phyloP scores from a whole-genome alignment of 2,113 vertebrate species.

The Cynopterus brachyotis region DNA sequence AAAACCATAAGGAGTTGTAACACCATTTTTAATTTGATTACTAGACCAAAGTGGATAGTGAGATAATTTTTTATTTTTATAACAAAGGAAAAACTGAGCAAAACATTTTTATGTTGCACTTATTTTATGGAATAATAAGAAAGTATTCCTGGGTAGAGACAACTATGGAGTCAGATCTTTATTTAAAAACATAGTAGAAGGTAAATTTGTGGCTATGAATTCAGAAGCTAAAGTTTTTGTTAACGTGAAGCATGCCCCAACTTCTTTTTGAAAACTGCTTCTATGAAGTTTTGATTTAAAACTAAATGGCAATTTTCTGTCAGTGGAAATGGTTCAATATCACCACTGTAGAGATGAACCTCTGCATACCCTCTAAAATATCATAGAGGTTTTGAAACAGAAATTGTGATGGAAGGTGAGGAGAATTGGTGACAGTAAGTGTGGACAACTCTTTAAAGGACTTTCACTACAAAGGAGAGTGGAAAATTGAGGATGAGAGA shows the following conservation, averaged over 20 bases:
- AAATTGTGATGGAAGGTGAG: conserved; percentile 84
- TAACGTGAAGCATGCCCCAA: conserved; percentile 82
- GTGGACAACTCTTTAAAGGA: neutral
- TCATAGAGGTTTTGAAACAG: conserved; percentile 83
- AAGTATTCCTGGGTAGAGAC: conserved; percentile 88
- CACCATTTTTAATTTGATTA: conserved; percentile 78
- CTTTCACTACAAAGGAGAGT: neutral
- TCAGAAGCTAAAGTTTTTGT: conserved; percentile 91
- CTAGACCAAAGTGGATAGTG: conserved; percentile 88
- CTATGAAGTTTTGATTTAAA: conserved; percentile 87
- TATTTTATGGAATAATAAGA: conserved; percentile 90
- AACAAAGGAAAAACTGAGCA: conserved; percentile 87
- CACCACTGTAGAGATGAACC: conserved; percentile 85
- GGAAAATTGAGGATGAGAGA: neutral
- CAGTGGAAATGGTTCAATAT: conserved; percentile 83
- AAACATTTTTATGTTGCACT: conserved; percentile 89
- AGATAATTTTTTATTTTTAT: conserved; percentile 91
- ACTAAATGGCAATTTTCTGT: conserved; percentile 83
- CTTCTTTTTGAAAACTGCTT: conserved; percentile 80
- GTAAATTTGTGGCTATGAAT: conserved; percentile 89
- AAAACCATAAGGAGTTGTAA: conserved; percentile 87
- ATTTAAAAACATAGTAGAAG: conserved; percentile 87
- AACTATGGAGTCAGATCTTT: conserved; percentile 89
- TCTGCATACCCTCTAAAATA: conserved; percentile 74
- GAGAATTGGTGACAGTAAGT: neutral